Evolutionary conservation across 2,888 invertebrate genomes (phyloP), one percentile per base, ranked within the genome.

Genomic region (Tinea semifulvella): DNA sequence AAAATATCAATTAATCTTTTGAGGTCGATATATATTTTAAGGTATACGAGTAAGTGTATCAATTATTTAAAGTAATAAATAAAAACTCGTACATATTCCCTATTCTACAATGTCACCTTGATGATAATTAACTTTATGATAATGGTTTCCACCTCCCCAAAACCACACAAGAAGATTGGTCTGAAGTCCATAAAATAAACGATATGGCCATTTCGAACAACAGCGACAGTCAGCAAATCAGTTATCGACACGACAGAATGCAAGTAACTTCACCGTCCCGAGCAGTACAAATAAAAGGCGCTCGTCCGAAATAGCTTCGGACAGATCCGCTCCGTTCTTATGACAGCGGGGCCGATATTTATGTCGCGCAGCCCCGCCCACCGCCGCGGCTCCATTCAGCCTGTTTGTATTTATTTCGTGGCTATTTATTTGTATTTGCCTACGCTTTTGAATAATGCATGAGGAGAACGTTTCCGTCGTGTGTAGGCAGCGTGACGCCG

Each of bases 341-440:
- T 76, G 77, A 77, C 77, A 71, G 71, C 61, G 58, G 63, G 63
- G 59, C 61, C 66, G 70, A 77, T 79, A 80, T 80, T 80, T 77
- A 80, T 79, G 79, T 77, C 76, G 76, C 68, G 52, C 60, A 54
- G 77, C 73, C 65, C 74, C 80, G 77, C 79, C 80, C 74, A 72
- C 65, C 60, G 65, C 67, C 68, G 70, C 61, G 72, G 73, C 74
- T 72, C 73, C 77, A 76, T 77, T 79, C 79, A 72, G 76, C 68
- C 74, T 73, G 76, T 77, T 79, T 77, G 76, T 79, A 79, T 79
- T 77, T 80, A 77, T 79, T 79, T 69, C 68, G 68, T 72, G 74
- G 68, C 79, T 76, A 79, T 80, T 79, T 80, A 80, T 79, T 80
- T 79, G 79, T 80, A 77, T 79, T 79, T 74, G 76, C 66, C 67